Percentiles rank a stretch among this genome's conserved stretches.
Evolutionary conservation across 2,888 invertebrate species (phyloP).

Genomic region (Brachylomia viminalis): DNA sequence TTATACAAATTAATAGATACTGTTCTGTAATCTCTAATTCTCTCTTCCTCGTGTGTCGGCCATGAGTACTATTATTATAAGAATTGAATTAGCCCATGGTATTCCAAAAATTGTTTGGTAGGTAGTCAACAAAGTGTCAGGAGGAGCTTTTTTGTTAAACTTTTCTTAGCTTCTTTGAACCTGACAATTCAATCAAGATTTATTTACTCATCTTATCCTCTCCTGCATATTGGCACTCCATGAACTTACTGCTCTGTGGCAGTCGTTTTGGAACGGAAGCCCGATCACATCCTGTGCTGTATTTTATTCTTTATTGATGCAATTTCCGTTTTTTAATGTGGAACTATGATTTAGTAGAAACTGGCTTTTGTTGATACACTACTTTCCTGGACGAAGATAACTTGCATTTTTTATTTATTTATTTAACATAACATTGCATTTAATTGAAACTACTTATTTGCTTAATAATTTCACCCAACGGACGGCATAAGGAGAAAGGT

Average conservation of each 20-base stretch:
- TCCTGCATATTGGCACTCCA: constrained; percentile 22
- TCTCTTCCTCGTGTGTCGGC: too few relatives aligned
- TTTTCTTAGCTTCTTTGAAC: neutral
- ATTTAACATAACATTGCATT: neutral
- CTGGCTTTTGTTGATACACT: neutral
- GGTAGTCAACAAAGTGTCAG: neutral
- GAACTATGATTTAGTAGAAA: constrained; percentile 44
- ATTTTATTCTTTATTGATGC: constrained; percentile 61
- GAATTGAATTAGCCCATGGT: too few relatives aligned
- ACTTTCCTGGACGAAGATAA: neutral
- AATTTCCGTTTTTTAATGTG: constrained; percentile 62
- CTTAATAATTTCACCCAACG: too few relatives aligned
- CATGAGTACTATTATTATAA: too few relatives aligned
- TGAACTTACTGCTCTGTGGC: neutral
- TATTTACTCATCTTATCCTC: neutral
- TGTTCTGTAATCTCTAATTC: neutral
- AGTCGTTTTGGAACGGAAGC: constrained; percentile 57
- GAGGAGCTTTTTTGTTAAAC: neutral
- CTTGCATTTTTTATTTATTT: neutral
- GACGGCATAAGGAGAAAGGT: too few relatives aligned
- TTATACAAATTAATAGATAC: neutral
- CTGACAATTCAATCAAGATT: neutral
- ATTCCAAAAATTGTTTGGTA: neutral
- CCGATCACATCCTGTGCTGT: constrained; percentile 60
- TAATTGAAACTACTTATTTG: neutral